Conservation (phyloP, 2,888 invertebrate genomes). For the Troides helena region DNA sequence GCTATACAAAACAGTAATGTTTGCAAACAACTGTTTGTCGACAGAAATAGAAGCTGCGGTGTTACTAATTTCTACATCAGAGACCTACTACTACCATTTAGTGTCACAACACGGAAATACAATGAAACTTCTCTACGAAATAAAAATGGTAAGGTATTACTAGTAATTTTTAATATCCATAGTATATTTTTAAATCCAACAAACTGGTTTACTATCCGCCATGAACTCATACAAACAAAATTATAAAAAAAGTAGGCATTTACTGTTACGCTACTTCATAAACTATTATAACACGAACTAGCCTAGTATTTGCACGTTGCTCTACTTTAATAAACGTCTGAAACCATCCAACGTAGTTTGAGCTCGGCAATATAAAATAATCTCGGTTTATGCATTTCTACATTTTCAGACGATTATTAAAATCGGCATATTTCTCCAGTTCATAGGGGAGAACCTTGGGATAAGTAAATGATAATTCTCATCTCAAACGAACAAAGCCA, state of each 20-base stretch:
- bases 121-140: too few relatives aligned
- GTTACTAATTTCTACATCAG: too few relatives aligned
- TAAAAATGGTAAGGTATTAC: too few relatives aligned
- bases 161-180: neutral
- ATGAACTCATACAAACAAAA: neutral
- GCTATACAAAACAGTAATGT: too few relatives aligned
- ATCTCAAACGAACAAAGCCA: neutral
- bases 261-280: constrained; percentile 2
- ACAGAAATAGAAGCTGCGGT: too few relatives aligned
- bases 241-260: neutral
- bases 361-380: neutral
- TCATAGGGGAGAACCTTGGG: neutral
- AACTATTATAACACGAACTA: neutral
- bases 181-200: neutral
- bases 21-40: too few relatives aligned
- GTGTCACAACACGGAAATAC: too few relatives aligned
- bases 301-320: constrained; percentile 1
- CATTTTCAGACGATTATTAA: neutral
- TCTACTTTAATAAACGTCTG: neutral
- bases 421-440: neutral
- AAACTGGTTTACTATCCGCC: neutral
- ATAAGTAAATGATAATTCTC: neutral
- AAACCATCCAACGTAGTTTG: neutral
- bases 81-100: too few relatives aligned
- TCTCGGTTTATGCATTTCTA: constrained; percentile 1